A percentile compares a stretch with the other conserved stretches of the same genome.
Evolutionary conservation across 1,140 invertebrate species (phyloP).

Genomic region (Wasmannia auropunctata): DNA sequence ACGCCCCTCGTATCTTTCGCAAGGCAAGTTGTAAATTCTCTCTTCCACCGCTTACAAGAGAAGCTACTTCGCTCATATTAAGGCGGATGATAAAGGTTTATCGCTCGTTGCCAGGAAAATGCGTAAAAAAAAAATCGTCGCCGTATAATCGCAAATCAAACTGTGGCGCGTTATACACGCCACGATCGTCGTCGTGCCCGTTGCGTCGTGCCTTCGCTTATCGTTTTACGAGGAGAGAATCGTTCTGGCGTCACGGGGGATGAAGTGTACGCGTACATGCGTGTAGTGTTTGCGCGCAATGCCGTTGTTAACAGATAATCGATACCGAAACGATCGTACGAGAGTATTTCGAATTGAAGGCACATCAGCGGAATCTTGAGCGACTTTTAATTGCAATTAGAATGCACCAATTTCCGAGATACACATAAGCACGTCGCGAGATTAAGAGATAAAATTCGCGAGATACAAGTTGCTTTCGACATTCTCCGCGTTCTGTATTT

Average conservation of each 20-base stretch:
- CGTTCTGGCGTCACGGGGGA: conserved; percentile 7
- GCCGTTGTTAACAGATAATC: conserved; percentile 44
- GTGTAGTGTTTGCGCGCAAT: conserved; percentile 26
- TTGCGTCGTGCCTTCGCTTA: background rate
- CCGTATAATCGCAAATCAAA: background rate
- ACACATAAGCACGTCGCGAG: background rate
- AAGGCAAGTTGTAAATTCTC: conserved; percentile 30
- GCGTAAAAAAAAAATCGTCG: conserved; percentile 36
- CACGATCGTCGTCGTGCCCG: background rate
- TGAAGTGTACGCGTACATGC: conserved; percentile 22
- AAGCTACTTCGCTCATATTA: background rate
- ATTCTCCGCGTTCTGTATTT: background rate
- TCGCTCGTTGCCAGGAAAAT: conserved; percentile 42
- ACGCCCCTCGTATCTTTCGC: background rate
- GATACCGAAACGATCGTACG: conserved; percentile 38
- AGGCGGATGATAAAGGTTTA: conserved; percentile 51
- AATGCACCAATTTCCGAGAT: background rate
- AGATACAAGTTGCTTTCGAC: background rate
- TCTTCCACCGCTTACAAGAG: background rate
- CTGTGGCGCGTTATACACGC: background rate
- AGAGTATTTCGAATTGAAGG: conserved; percentile 4
- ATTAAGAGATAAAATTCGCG: background rate
- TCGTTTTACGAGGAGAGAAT: conserved; percentile 35
- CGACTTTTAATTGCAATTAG: background rate
- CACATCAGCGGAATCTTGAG: background rate